Base-by-base conservation (phyloP, 2,797 vertebrate species). In the Crenichthys baileyi region DNA sequence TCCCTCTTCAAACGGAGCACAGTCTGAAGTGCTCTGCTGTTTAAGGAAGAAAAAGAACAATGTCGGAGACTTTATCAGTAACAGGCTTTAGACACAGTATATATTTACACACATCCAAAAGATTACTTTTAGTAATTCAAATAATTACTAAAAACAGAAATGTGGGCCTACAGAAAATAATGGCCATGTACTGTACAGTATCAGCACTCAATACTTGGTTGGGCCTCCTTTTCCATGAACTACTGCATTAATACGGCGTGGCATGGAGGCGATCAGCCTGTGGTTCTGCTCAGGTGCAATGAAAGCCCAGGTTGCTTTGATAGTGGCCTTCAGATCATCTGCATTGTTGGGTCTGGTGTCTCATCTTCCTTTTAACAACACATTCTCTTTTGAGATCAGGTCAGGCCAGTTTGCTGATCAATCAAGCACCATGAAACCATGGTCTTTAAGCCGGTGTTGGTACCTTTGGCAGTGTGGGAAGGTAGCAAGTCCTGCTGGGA, bases 1-100 rank as follows among this genome's bases (percentile, higher is more conserved):
- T 8, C 88, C 91, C 26, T 97, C 97, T 82, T 96, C 95, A 79
- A 96, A 96, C 0, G 93, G 96, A 76, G 85, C 82, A 51, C 93
- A 95, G 12, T 93, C 91, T 0, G 88, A 72, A 77, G 76, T 88
- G 89, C 71, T 94, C 94, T 96, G 85, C 77, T 79, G 31, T 67
- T 18, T 72, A 20, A 68, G 15, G 11, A 4, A n/a, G 0, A 3
- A 36, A 7, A 63, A 53, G 11, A 63, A 7, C 26, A 26, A 11
- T 56, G 80, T 36, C 3, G 12, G 12, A 67, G 20, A 41, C 36
- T 67, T 46, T 4, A 79, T 55, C 18, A 70, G 65, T 75, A 50
- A 63, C 9, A 70, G 9, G 1, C 7, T 58, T 70, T 50, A 7
- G 41, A 73, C 3, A 41, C 4, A 68, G 22, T 26, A 50, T 60